Conservation (phyloP, 2,888 invertebrate species). For the Calameuta pallipes region DNA sequence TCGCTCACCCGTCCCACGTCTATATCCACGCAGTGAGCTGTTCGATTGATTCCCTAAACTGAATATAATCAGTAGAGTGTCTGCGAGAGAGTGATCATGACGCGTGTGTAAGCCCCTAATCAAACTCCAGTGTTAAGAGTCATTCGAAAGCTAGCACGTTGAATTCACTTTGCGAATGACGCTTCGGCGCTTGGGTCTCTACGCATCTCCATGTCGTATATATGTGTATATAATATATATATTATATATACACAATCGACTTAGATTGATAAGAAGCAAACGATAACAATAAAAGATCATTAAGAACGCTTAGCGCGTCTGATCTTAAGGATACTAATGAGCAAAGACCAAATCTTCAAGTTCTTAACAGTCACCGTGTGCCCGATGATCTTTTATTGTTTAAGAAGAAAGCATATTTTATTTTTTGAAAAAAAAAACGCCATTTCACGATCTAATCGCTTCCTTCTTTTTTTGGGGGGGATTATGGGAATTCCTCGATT, state of each 20-base stretch:
- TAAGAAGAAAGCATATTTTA: accelerated
- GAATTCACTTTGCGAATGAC: slow-evolving; percentile 5
- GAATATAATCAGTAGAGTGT: slow-evolving; percentile 22
- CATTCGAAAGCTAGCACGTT: not conserved
- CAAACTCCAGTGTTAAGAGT: slow-evolving; percentile 1
- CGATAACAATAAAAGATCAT: not conserved
- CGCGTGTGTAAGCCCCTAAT: slow-evolving; percentile 20
- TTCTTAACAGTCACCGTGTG: not conserved
- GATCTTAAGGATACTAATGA: too few species aligned
- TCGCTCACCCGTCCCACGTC: not conserved
- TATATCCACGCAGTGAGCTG: not conserved
- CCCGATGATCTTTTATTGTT: slow-evolving; percentile 36
- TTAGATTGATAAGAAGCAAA: not conserved
- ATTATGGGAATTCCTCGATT: slow-evolving; percentile 56
- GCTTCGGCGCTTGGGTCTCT: slow-evolving; percentile 25
- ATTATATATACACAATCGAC: slow-evolving; percentile 1
- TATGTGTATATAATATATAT: not conserved
- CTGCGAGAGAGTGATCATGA: slow-evolving; percentile 24
- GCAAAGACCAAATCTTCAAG: too few species aligned
- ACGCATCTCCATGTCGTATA: slow-evolving; percentile 11
- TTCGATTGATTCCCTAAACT: slow-evolving; percentile 4
- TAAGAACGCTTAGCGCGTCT: not conserved
- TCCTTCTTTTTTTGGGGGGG: slow-evolving; percentile 49
- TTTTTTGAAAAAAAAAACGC: not conserved
- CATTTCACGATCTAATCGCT: slow-evolving; percentile 53